phyloP scores from a whole-genome alignment of 1,140 invertebrate species.

The Spodoptera frugiperda region DNA sequence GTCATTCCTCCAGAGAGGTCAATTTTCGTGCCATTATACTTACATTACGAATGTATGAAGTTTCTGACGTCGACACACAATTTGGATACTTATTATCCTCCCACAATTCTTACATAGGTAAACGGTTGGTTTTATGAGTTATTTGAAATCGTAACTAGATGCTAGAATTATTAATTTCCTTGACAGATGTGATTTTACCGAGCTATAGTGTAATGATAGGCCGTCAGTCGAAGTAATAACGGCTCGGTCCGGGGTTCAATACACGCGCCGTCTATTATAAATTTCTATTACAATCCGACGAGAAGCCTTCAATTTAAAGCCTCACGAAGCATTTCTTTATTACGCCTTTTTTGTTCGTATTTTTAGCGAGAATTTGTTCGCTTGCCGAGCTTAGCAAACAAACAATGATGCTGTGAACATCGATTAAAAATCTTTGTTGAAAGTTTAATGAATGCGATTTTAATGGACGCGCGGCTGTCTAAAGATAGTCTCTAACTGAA shows the following conservation, averaged over 20 bases:
- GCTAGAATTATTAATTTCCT: background rate
- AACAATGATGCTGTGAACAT: no score
- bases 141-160: background rate
- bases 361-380: slow-evolving; percentile 4
- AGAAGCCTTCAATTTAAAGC: slow-evolving; percentile 33
- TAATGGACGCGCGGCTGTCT: no score
- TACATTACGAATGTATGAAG: background rate
- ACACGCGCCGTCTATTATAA: slow-evolving; percentile 15
- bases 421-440: no score
- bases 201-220: slow-evolving; percentile 23
- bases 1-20: background rate
- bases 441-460: no score
- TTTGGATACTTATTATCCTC: background rate
- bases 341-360: slow-evolving; percentile 28
- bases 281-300: slow-evolving; percentile 28
- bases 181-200: slow-evolving; percentile 17
- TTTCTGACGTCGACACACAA: background rate
- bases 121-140: no score
- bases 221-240: slow-evolving; percentile 12
- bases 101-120: no score
- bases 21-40: background rate
- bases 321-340: slow-evolving; percentile 29
- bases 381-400: no score
- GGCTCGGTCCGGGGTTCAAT: slow-evolving; percentile 22
- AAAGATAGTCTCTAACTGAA: no score